A percentile compares a stretch with the other conserved stretches of the same genome.
phyloP scores from a whole-genome alignment of 2,888 invertebrate genomes.

The Acrocera orbiculus region DNA sequence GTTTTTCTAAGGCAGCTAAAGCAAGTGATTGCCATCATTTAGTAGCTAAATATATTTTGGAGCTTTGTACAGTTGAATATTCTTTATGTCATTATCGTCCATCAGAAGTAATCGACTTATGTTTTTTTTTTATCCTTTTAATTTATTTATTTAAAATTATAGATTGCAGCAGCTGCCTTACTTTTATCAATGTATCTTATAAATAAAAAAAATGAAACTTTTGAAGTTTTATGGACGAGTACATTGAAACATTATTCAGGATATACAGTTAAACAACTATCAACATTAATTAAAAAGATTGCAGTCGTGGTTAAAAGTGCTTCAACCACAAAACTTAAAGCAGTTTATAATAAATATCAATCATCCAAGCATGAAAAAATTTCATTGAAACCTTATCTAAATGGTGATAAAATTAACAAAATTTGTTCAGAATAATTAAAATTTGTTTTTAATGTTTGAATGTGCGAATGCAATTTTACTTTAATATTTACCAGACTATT shows the following conservation, averaged over 20 bases:
- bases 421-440: background rate
- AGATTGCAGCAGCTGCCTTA: background rate
- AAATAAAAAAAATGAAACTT: background rate
- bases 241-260: background rate
- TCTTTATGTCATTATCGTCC: background rate
- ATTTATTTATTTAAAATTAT: background rate
- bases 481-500: no score
- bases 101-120: background rate
- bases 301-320: background rate
- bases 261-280: background rate
- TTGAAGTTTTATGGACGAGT: background rate
- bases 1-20: conserved; percentile 24
- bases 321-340: background rate
- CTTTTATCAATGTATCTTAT: background rate
- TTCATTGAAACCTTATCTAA: background rate
- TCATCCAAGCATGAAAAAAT: background rate
- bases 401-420: background rate
- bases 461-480: no score
- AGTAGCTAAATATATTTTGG: background rate
- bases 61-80: background rate
- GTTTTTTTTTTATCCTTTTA: background rate
- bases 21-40: background rate
- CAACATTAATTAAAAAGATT: background rate
- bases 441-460: background rate
- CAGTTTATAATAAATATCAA: background rate